phyloP scores from a whole-genome alignment of 2,113 vertebrate genomes.

The Fulmarus glacialis region DNA sequence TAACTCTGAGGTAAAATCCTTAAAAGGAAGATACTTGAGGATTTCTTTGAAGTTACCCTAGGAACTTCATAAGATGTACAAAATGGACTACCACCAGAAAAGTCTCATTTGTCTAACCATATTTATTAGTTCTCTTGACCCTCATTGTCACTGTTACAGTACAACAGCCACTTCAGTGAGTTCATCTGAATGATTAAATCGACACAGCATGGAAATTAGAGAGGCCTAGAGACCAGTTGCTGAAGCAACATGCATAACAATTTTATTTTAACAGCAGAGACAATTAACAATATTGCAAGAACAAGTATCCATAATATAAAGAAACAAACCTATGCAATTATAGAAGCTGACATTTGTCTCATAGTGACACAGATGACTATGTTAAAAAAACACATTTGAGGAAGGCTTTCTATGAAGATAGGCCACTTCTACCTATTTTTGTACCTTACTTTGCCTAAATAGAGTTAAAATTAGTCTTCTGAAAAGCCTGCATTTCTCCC shows the following conservation, averaged over 20 bases:
- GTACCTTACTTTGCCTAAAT: not conserved
- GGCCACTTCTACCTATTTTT: not conserved
- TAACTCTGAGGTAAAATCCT: not conserved
- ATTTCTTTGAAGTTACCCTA: not conserved
- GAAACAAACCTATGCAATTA: not conserved
- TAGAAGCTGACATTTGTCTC: not conserved
- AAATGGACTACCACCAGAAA: not conserved
- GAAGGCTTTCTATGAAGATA: not conserved
- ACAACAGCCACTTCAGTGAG: not conserved
- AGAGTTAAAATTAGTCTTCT: not conserved
- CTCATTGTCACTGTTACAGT: not conserved
- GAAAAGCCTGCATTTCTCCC: not conserved
- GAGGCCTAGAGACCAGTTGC: not conserved
- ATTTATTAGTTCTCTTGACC: not conserved
- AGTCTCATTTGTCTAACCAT: not conserved
- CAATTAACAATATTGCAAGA: slow-evolving; percentile 6
- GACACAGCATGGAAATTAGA: not conserved
- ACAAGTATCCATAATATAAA: not conserved
- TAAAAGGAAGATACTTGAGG: not conserved
- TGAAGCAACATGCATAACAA: not conserved
- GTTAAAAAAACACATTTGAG: not conserved
- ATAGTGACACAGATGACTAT: not conserved
- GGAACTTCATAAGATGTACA: not conserved
- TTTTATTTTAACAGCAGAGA: not conserved
- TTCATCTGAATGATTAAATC: slow-evolving; percentile 8